Evolutionary conservation across 2,888 invertebrate species (phyloP).

Genomic region (Cylloceria caligata): DNA sequence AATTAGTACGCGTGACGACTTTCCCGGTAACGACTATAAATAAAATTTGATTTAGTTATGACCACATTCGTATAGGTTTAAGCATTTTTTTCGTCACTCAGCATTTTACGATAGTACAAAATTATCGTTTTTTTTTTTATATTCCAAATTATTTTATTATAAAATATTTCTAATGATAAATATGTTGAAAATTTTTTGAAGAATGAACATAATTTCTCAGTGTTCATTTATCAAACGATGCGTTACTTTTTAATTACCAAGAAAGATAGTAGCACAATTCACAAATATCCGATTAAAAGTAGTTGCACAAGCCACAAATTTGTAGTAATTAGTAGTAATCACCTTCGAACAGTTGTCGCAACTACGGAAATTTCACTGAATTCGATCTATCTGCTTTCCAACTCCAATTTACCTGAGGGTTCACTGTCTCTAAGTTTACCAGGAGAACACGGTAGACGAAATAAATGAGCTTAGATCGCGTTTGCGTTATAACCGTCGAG

Average conservation of each 20-base stretch:
- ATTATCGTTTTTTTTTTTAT: no score
- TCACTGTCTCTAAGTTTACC: constrained; percentile 8
- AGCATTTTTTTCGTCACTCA: no score
- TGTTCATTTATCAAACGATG: no score
- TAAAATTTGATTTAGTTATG: no score
- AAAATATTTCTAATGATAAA: no score
- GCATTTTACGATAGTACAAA: no score
- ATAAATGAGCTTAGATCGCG: constrained; percentile 12
- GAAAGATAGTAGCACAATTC: not conserved
- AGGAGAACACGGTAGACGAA: not conserved
- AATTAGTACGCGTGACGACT: no score
- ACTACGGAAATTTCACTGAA: constrained; percentile 18
- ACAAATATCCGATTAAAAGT: not conserved
- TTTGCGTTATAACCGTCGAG: not conserved
- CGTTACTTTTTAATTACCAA: not conserved
- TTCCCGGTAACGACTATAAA: no score
- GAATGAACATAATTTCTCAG: not conserved
- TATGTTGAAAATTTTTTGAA: no score
- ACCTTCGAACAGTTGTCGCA: not conserved
- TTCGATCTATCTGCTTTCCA: constrained; percentile 16
- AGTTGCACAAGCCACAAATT: constrained; percentile 11
- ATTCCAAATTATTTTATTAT: no score
- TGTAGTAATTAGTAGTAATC: constrained; percentile 27
- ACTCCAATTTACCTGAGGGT: constrained; percentile 12
- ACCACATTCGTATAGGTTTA: no score